Evolutionary conservation across 1,140 invertebrate species (phyloP).

Genomic region (Dendrolimus punctatus): DNA sequence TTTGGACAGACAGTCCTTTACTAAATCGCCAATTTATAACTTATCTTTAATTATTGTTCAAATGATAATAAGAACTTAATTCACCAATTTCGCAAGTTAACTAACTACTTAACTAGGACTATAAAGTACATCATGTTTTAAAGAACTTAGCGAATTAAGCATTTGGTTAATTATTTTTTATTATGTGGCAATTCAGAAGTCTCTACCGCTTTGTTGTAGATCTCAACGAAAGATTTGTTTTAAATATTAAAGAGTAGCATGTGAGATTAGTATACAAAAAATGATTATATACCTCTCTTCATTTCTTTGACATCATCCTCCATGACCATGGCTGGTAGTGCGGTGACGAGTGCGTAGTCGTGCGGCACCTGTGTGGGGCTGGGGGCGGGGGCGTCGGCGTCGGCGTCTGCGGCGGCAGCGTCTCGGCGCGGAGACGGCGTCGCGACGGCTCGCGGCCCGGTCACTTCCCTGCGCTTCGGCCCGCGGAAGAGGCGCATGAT

Average conservation of each 20-base stretch:
- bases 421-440: conserved; percentile 57
- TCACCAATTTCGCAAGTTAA: too few species aligned
- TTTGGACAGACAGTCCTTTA: too few species aligned
- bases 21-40: too few species aligned
- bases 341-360: conserved; percentile 74
- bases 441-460: conserved; percentile 52
- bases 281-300: conserved; percentile 56
- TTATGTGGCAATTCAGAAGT: too few species aligned
- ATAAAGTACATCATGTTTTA: too few species aligned
- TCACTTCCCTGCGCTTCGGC: conserved; percentile 67
- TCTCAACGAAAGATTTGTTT: conserved; percentile 3
- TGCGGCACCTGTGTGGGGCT: conserved; percentile 23
- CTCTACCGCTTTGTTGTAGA: too few species aligned
- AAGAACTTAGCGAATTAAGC: too few species aligned
- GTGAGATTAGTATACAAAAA: neutral
- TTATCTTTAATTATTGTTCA: too few species aligned
- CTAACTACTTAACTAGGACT: too few species aligned
- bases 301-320: conserved; percentile 72
- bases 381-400: conserved; percentile 10
- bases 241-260: neutral
- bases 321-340: conserved; percentile 74
- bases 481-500: conserved; percentile 68
- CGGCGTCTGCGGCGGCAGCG: conserved; percentile 32
- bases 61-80: too few species aligned
- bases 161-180: too few species aligned